Evolutionary conservation across 35 echinoderm and acorn worm genomes (phyloP), one percentile per base, ranked within the genome.

Genomic region (Apostichopus japonicus): DNA sequence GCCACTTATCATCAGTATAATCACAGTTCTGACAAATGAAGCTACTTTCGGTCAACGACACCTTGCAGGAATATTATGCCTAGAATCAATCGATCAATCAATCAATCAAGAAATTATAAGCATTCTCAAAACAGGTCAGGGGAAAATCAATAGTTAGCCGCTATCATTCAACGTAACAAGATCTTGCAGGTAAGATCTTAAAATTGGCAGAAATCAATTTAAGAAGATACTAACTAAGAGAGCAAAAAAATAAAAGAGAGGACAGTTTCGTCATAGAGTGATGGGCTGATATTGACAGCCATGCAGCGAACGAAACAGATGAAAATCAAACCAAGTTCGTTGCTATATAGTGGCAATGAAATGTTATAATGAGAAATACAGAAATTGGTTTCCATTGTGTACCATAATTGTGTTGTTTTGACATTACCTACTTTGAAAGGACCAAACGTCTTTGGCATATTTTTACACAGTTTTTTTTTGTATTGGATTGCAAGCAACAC

Each of bases 181-280:
- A 84, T 84, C 81, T 84, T 58, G 81, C 10, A 57, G 57, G n/a
- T 58, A 84, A 84, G 81, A 84, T 84, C 81, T 84, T 84, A 84
- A 84, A 14, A 57, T 84, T 58, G 81, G 59, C 56, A 84, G 81
- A 84, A 84, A 84, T 84, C 81, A 84, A 84, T 84, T 84, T 84
- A 21, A 22, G 81, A 17, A 57, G 81, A 84, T 57, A 84, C 81
- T 33, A 33, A 33, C 63, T 67, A 17, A 67, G 17, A 67, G 63
- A 67, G 17, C 6, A 67, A 67, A 17, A 6, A 67, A 17, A n/a
- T n/a, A n/a, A n/a, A n/a, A n/a, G n/a, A 67, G 21, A 73, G 6
- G 21, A 73, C 23, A 73, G 1, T 17, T 73, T 23, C 71, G 57
- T 59, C 6, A 59, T 59, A 4, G 2, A 9, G 57, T 59, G 57